Evolutionary conservation across 2,113 vertebrate genomes (phyloP), one percentile per base, ranked within the genome.

Genomic region (Columba livia): DNA sequence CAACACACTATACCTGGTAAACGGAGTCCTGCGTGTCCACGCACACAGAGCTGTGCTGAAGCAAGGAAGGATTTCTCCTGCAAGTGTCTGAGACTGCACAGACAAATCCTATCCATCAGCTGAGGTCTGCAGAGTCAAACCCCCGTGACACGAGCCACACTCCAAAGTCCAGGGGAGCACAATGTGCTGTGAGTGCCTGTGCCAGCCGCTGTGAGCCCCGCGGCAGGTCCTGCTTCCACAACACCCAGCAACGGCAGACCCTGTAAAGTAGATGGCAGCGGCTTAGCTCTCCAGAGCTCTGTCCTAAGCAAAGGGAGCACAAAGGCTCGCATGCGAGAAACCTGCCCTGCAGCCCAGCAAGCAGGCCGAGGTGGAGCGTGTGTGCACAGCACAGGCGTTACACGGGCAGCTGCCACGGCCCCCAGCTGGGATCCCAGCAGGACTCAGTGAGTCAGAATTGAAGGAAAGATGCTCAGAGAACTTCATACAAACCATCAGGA

Each of bases 1-100:
- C 85, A 29, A 32, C 1, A 0, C 2, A 1, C 29, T 0, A 1
- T 18, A 38, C 42, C 74, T 17, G 47, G 8, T 6, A 2, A 8
- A 24, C 1, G 0, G 34, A 38, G 56, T 9, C 79, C 64, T 12
- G 66, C 3, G 0, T 3, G 3, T 15, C 54, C 56, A 8, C 1
- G 6, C 1, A 17, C 51, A 24, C 21, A 9, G 64, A 54, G 69
- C 71, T 12, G 44, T 5, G 79, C 9, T 34, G 51, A 26, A 34
- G 18, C 54, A 7, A 18, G 86, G 16, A n/a, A 56, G 48, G 61
- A 61, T 2, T 38, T 71, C 34, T 84, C 34, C 72, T 78, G 48
- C 42, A 19, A 56, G 60, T 50, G 51, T 24, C 83, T 34, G 56
- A n/a, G 60, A 16, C 12, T 1, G 18, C 83, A 75, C 61, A 23